Conservation (phyloP, 2,113 vertebrate genomes). For the Istiophorus platypterus region DNA sequence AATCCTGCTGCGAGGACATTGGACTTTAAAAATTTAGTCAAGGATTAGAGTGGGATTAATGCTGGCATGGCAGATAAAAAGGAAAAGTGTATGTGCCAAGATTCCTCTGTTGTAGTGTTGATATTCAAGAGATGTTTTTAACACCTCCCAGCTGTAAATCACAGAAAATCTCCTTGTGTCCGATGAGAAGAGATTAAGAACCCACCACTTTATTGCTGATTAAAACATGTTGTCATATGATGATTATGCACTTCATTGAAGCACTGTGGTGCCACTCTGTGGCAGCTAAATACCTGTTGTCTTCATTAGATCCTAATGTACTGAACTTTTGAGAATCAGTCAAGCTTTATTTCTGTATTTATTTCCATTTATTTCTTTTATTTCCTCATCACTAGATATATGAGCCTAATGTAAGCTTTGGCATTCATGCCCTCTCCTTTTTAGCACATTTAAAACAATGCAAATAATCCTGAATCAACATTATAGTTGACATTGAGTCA, state of each 20-base stretch:
- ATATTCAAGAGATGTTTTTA: slow-evolving; percentile 67
- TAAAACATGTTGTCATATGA: slow-evolving; percentile 47
- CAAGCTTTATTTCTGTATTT: too few relatives aligned
- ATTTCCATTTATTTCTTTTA: too few relatives aligned
- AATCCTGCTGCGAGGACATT: slow-evolving; percentile 35
- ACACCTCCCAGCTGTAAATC: slow-evolving; percentile 59
- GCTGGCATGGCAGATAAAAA: slow-evolving; percentile 33
- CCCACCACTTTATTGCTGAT: slow-evolving; percentile 42
- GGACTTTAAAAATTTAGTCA: slow-evolving; percentile 52
- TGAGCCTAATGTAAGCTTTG: background rate
- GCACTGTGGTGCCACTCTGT: slow-evolving; percentile 2
- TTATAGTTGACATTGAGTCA: background rate
- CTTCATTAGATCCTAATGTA: background rate
- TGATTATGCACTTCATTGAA: slow-evolving; percentile 17
- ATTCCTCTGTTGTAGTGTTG: slow-evolving; percentile 55
- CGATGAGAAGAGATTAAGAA: slow-evolving; percentile 29
- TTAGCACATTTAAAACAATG: background rate
- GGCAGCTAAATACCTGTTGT: background rate
- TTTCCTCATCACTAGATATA: background rate
- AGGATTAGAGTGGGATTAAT: slow-evolving; percentile 65
- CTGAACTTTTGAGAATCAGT: background rate
- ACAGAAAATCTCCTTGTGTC: slow-evolving; percentile 25
- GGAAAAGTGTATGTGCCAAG: slow-evolving; percentile 14
- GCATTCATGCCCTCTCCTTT: background rate
- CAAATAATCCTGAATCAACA: background rate